Evolutionary conservation across 2,113 vertebrate species (phyloP).

Genomic region (Oreotrochilus melanogaster): DNA sequence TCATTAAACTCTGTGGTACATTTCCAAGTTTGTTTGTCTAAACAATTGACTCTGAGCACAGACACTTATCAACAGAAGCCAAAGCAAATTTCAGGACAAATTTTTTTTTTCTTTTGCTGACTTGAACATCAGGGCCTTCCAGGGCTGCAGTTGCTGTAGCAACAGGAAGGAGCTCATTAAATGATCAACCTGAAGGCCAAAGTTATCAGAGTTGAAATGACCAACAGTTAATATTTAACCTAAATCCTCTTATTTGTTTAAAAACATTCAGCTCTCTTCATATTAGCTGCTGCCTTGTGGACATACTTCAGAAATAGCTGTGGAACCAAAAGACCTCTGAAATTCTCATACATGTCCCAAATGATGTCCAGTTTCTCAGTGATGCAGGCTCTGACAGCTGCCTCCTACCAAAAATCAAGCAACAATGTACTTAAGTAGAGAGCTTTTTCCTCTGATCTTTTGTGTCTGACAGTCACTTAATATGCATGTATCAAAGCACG

Average conservation of each 20-base stretch:
- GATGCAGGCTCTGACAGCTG: background rate
- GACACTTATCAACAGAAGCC: conserved; percentile 60
- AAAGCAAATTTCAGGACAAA: conserved; percentile 68
- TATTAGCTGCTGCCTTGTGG: background rate
- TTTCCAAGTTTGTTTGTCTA: conserved; percentile 68
- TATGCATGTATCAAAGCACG: background rate
- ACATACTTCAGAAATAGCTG: conserved; percentile 8
- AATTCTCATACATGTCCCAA: background rate
- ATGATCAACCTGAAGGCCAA: conserved; percentile 76
- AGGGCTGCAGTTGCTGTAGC: conserved; percentile 64
- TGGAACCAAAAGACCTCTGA: background rate
- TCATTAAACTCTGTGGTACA: conserved; percentile 23
- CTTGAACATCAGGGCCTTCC: conserved; percentile 74
- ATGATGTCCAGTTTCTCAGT: background rate
- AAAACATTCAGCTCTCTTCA: conserved; percentile 37
- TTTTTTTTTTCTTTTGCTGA: background rate
- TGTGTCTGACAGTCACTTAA: background rate
- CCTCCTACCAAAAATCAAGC: background rate
- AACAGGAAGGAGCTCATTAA: conserved; percentile 72
- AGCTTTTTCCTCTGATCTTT: background rate
- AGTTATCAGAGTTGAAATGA: conserved; percentile 68
- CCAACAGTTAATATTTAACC: conserved; percentile 78
- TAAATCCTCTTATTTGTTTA: conserved; percentile 61
- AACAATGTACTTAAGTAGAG: background rate
- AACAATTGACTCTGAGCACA: conserved; percentile 67